A percentile compares a stretch with the other conserved stretches of the same genome.
Evolutionary conservation across 2,797 vertebrate genomes (phyloP).

Genomic region (Chloroceryle inda): DNA sequence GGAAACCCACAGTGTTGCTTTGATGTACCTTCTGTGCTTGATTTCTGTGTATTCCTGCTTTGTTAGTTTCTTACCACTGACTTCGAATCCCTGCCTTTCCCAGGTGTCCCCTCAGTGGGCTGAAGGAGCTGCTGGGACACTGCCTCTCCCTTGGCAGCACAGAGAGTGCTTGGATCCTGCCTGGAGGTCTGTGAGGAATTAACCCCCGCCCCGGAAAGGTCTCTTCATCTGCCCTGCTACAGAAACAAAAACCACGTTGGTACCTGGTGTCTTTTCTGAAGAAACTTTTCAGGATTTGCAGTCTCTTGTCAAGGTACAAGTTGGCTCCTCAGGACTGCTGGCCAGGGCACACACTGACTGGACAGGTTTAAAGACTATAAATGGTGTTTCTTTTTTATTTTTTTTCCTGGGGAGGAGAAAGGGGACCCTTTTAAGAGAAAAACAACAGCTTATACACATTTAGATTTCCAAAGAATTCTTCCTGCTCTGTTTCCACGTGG

Average conservation of each 20-base stretch:
- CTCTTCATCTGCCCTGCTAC: not conserved
- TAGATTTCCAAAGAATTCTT: not conserved
- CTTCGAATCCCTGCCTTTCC: not conserved
- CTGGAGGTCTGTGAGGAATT: not conserved
- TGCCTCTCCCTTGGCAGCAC: not conserved
- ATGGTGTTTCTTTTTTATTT: too few species aligned
- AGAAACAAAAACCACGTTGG: not conserved
- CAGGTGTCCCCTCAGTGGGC: not conserved
- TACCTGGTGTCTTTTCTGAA: not conserved
- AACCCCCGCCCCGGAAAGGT: not conserved
- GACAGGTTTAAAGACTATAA: not conserved
- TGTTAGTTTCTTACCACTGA: not conserved
- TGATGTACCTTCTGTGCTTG: not conserved
- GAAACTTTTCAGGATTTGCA: not conserved
- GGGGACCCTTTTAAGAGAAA: not conserved
- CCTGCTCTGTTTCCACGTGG: not conserved
- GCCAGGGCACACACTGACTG: fast-evolving
- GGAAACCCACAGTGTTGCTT: not conserved
- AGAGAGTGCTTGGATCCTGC: not conserved
- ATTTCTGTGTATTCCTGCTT: not conserved
- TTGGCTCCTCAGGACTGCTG: not conserved
- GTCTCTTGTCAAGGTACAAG: not conserved
- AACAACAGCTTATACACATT: not conserved
- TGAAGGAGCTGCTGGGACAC: not conserved
- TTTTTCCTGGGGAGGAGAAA: not conserved